phyloP scores from a whole-genome alignment of 2,888 invertebrate species.

The Sinotaia quadrata region DNA sequence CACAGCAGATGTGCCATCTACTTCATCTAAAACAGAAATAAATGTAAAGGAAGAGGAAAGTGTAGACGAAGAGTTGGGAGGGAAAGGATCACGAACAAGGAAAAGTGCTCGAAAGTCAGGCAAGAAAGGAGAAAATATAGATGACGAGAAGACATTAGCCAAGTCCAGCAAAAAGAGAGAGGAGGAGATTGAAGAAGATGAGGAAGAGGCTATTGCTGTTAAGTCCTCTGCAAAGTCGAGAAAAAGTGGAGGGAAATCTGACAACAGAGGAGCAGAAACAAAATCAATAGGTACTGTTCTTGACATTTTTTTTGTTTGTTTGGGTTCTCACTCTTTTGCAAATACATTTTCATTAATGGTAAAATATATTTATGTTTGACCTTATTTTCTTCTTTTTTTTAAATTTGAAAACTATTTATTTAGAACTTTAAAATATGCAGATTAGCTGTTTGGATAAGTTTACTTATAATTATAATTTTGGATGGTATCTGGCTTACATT shows the following conservation, averaged over 20 bases:
- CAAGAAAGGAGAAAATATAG: constrained; percentile 7
- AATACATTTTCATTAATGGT: too few relatives aligned
- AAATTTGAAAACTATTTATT: too few relatives aligned
- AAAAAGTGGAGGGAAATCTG: neutral
- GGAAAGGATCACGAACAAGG: constrained; percentile 29
- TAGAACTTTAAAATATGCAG: too few relatives aligned
- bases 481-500: neutral
- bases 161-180: too few relatives aligned
- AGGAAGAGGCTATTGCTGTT: constrained; percentile 21
- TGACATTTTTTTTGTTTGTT: too few relatives aligned
- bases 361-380: too few relatives aligned
- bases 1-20: constrained; percentile 4
- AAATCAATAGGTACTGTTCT: too few relatives aligned
- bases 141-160: neutral
- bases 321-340: too few relatives aligned
- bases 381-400: too few relatives aligned
- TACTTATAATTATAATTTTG: too few relatives aligned
- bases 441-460: too few relatives aligned
- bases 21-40: constrained; percentile 6
- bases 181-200: constrained; percentile 10
- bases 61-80: constrained; percentile 36
- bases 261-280: too few relatives aligned
- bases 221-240: neutral
- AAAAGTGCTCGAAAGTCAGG: constrained; percentile 24
- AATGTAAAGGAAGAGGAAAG: constrained; percentile 37